phyloP scores from a whole-genome alignment of 2,888 invertebrate genomes.

The Cosmia pyralina region DNA sequence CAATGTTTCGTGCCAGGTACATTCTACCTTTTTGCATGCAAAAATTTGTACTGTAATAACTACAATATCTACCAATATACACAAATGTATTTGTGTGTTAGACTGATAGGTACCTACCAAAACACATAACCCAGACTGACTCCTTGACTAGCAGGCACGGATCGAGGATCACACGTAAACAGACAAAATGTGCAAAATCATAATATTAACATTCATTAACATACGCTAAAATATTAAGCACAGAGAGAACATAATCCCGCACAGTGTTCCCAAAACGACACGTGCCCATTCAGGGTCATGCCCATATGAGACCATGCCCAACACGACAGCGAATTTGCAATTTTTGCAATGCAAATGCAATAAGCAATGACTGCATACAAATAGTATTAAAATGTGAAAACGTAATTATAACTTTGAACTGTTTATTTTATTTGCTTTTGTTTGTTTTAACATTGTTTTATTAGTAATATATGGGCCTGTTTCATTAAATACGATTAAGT shows the following conservation, averaged over 20 bases:
- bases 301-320: neutral
- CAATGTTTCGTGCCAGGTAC: too few species aligned
- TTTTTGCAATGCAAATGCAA: slow-evolving; percentile 60
- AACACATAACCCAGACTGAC: neutral
- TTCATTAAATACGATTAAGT: too few species aligned
- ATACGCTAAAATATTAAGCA: slow-evolving; percentile 38
- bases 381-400: slow-evolving; percentile 47
- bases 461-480: too few species aligned
- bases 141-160: slow-evolving; percentile 24
- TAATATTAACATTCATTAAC: slow-evolving; percentile 47
- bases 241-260: slow-evolving; percentile 34
- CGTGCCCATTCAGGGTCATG: neutral
- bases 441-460: slow-evolving; percentile 28
- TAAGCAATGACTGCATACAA: slow-evolving; percentile 36
- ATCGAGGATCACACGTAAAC: slow-evolving; percentile 31
- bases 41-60: too few species aligned
- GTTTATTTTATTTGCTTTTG: slow-evolving; percentile 38
- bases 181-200: slow-evolving; percentile 31
- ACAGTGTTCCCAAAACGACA: slow-evolving; percentile 11
- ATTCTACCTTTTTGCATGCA: too few species aligned
- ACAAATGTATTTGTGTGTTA: neutral
- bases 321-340: slow-evolving; percentile 33
- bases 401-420: slow-evolving; percentile 48
- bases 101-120: neutral
- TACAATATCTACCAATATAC: too few species aligned